Conservation (phyloP, 2,113 vertebrate species). For the Jaculus jaculus region DNA sequence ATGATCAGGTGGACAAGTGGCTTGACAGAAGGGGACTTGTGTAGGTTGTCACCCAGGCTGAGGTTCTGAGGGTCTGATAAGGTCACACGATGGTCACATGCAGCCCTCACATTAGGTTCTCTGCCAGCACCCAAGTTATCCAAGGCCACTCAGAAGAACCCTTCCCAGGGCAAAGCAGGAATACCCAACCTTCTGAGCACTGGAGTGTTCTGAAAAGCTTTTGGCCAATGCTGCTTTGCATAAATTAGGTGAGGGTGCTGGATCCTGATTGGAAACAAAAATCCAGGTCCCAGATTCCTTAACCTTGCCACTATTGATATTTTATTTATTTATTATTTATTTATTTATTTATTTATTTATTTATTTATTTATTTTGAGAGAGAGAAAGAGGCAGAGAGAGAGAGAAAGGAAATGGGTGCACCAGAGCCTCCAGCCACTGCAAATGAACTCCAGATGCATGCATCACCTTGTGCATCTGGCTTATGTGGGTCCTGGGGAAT, state of each 20-base stretch:
- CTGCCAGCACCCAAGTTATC: neutral
- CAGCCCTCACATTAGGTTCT: neutral
- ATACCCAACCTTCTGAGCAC: neutral
- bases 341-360: no score
- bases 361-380: no score
- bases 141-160: neutral
- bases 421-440: no score
- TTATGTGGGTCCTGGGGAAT: no score
- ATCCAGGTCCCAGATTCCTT: neutral
- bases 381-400: no score
- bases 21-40: rapidly evolving
- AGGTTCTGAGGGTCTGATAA: neutral
- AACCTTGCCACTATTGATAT: neutral
- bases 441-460: no score
- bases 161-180: neutral
- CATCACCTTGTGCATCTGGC: no score
- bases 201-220: neutral
- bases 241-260: neutral
- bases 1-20: no score
- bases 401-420: no score
- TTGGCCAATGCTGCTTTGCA: neutral
- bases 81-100: rapidly evolving
- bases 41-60: neutral
- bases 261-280: neutral
- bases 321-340: no score